Base-by-base conservation (phyloP, 2,797 vertebrate species). In the Euthynnus affinis region DNA sequence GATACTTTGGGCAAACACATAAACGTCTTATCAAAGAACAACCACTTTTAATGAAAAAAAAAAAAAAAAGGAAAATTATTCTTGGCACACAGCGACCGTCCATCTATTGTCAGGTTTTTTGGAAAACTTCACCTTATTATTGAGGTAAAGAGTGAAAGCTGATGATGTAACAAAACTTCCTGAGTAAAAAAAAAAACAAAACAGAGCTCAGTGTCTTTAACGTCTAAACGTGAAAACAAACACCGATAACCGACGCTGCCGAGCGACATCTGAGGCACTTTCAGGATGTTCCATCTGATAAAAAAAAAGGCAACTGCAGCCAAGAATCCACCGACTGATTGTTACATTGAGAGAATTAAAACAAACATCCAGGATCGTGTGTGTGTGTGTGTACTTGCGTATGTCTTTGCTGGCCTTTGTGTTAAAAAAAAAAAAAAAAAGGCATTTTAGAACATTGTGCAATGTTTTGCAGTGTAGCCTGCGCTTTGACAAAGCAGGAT, bases 131-230 rank as follows among this genome's bases (percentile, higher is more conserved):
- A 44, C 65, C 64, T 59, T 32, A 40, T 14, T 9, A 2, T 40
- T 34, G 76, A 84, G 63, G 73, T 76, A 85, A 70, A 65, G 75
- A 77, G 37, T 2, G 22, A 71, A 74, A 71, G 68, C 62, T 62
- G 81, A 74, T 85, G 83, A 73, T 84, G 83, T 81, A 87, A 86
- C 64, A 20, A 61, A 78, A 83, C 82, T 88, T 91, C 91, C 91
- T 94, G 92, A 93, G 91, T 67, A 25, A 71, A n/a, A n/a, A n/a
- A n/a, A n/a, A n/a, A 83, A 90, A 81, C 80, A 88, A 89, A 62
- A 9, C 3, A 0, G 57, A 44, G 51, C 61, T 82, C 42, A 1
- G 25, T 59, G 78, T 80, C 71, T 57, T n/a, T 73, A 83, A 63
- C 14, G 23, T 63, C 64, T 14, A 51, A 71, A 69, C 59, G 51